These are phyloP conservation scores for Colossoma macropomum DNA, from an alignment of 2,113 vertebrate genomes.

Conservation along the genomic window DNA sequence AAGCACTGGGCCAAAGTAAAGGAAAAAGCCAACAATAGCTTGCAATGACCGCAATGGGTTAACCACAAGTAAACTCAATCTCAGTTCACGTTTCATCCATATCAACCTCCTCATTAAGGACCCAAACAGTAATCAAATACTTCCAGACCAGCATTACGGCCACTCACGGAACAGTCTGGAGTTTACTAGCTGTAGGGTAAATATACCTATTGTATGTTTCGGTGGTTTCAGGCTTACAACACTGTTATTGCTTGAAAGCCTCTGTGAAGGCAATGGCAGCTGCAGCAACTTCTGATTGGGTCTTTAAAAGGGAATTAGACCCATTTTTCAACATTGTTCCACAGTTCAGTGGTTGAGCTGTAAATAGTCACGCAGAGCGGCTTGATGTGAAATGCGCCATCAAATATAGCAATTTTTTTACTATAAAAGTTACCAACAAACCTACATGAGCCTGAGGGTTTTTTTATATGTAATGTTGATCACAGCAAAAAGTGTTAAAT, in stretches of 20 bases:
- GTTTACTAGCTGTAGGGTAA: background rate
- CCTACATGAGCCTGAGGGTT: no score
- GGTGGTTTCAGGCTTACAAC: background rate
- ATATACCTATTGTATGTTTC: background rate
- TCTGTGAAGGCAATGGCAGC: background rate
- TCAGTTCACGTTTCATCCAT: background rate
- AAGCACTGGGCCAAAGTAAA: background rate
- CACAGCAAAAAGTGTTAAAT: no score
- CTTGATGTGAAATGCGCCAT: no score
- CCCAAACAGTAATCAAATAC: conserved; percentile 5
- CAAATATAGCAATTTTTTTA: no score
- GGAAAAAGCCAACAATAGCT: background rate
- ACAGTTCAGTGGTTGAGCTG: no score
- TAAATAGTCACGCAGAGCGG: no score
- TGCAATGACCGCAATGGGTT: background rate
- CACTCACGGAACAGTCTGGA: background rate
- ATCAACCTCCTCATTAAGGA: background rate
- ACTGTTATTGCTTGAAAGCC: background rate
- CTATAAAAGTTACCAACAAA: no score
- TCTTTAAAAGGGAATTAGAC: background rate
- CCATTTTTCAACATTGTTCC: no score
- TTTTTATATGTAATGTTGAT: no score
- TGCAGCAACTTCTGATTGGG: conserved; percentile 8
- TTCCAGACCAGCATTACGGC: background rate
- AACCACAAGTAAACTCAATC: background rate